Conservation (phyloP, 2,113 vertebrate genomes). For the Pungitius pungitius region DNA sequence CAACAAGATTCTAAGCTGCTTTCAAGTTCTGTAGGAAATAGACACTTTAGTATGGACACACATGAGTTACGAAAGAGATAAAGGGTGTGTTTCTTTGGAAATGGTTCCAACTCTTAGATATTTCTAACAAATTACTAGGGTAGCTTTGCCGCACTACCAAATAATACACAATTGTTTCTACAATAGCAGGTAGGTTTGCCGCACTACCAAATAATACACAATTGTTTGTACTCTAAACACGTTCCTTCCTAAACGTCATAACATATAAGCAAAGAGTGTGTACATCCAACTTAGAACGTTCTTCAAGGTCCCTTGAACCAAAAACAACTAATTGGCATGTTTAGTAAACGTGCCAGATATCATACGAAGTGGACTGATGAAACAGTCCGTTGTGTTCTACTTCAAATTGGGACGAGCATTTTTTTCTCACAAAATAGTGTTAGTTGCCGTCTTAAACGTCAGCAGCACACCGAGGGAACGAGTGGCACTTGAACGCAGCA, state of each 20-base stretch:
- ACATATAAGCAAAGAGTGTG: background rate
- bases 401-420: background rate
- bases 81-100: background rate
- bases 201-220: background rate
- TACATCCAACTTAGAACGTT: background rate
- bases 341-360: background rate
- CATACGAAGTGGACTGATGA: background rate
- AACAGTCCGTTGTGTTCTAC: background rate
- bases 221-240: background rate
- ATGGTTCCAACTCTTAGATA: background rate
- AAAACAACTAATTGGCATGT: background rate
- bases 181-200: background rate
- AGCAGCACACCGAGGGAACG: constrained; percentile 5
- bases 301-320: background rate
- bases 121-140: background rate
- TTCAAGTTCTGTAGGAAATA: constrained; percentile 48
- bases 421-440: background rate
- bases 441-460: background rate
- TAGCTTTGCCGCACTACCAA: background rate
- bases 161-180: background rate
- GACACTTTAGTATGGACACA: fast-evolving
- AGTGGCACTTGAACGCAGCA: constrained; percentile 62
- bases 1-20: constrained; percentile 47
- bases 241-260: background rate
- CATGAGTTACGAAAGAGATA: background rate